A percentile compares a stretch with the other conserved stretches of the same genome.
Conservation (phyloP, 2,797 vertebrate genomes). For the Urophycis tenuis region DNA sequence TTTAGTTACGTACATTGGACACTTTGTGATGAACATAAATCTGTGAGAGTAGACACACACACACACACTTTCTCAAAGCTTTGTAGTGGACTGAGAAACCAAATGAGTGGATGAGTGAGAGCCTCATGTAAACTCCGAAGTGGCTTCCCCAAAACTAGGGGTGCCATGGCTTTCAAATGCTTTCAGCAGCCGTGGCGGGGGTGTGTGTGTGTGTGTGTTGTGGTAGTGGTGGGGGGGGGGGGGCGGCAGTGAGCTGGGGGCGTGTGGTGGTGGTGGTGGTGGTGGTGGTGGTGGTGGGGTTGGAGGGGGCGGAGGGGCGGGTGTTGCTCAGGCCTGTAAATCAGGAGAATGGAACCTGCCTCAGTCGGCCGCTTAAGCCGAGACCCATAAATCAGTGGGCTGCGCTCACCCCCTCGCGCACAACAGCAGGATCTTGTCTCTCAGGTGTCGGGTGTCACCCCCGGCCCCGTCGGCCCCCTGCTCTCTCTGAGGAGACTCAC, state of each 20-base stretch:
- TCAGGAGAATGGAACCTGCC: conserved; percentile 70
- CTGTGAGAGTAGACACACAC: conserved; percentile 15
- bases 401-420: conserved; percentile 67
- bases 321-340: conserved; percentile 68
- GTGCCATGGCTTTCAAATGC: conserved; percentile 65
- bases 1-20: background rate
- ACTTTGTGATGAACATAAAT: conserved; percentile 20
- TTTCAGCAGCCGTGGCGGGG: conserved; percentile 67
- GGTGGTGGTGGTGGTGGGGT: background rate
- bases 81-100: conserved; percentile 46
- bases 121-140: conserved; percentile 59
- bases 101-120: conserved; percentile 51
- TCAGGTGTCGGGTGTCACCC: conserved; percentile 68
- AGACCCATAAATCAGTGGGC: conserved; percentile 72
- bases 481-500: background rate
- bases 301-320: too few relatives aligned
- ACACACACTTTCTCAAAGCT: conserved; percentile 10
- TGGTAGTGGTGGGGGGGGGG: background rate
- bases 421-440: conserved; percentile 63
- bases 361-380: conserved; percentile 62
- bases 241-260: background rate
- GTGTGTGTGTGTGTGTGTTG: background rate
- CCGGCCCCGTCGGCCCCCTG: conserved; percentile 38
- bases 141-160: conserved; percentile 59
- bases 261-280: background rate